These are phyloP conservation scores for Lepus europaeus DNA, from an alignment of 2,113 vertebrate species.

Conservation along the genomic window DNA sequence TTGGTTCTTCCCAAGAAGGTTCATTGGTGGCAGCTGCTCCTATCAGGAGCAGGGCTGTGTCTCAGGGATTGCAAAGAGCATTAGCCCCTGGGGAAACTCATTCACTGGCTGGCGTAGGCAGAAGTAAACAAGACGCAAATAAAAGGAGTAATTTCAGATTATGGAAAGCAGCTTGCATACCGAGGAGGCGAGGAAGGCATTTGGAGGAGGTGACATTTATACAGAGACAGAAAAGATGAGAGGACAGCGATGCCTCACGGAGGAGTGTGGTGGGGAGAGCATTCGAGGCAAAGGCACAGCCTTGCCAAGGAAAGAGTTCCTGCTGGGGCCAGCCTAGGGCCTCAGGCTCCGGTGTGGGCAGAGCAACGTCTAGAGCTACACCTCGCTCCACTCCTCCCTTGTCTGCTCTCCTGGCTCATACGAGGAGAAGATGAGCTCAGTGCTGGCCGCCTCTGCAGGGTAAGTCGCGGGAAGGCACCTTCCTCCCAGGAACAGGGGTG, in stretches of 20 bases:
- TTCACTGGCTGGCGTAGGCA: not conserved
- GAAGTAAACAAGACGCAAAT: constrained; percentile 27
- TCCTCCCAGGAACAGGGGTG: not conserved
- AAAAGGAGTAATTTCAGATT: constrained; percentile 29
- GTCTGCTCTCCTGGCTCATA: not conserved
- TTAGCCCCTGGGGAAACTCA: not conserved
- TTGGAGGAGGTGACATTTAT: constrained; percentile 32
- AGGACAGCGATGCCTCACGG: not conserved
- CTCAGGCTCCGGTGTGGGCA: not conserved
- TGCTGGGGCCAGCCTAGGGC: not conserved
- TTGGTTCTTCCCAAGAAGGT: not conserved
- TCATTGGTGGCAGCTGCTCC: not conserved
- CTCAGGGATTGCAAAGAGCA: not conserved
- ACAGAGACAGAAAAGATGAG: not conserved
- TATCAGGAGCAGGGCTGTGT: not conserved
- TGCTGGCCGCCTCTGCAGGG: not conserved
- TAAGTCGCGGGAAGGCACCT: not conserved
- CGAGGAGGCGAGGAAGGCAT: not conserved
- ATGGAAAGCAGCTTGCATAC: not conserved
- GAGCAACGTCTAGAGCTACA: not conserved
- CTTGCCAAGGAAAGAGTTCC: not conserved
- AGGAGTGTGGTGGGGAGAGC: not conserved
- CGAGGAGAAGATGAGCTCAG: not conserved
- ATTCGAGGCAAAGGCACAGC: not conserved
- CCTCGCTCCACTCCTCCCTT: not conserved